Evolutionary conservation across 2,113 vertebrate species (phyloP).

Genomic region (Psephotus haematonotus): DNA sequence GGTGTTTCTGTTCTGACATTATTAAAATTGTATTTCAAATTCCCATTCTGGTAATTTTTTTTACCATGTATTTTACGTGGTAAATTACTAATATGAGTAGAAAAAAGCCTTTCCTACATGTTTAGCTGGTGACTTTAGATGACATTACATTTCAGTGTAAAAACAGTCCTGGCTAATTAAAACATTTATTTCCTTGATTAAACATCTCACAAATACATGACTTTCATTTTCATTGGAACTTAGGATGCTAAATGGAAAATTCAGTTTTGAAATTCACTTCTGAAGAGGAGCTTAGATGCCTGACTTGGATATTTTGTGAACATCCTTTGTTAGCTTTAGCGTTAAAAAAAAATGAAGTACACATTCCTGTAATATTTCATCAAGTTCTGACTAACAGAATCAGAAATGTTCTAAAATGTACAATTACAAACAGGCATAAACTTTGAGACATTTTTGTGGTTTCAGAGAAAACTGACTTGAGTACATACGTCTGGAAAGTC

Average conservation of each 20-base stretch:
- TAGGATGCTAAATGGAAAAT: not conserved
- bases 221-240: not conserved
- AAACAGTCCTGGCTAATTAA: not conserved
- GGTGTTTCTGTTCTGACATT: not conserved
- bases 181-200: not conserved
- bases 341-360: not conserved
- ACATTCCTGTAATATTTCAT: constrained; percentile 38
- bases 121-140: not conserved
- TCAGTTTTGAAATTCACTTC: not conserved
- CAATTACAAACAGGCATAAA: constrained; percentile 55
- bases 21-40: not conserved
- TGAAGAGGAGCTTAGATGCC: not conserved
- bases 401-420: constrained; percentile 41
- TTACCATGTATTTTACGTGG: not conserved
- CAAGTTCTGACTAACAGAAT: constrained; percentile 47
- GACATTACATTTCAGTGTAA: not conserved
- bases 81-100: not conserved
- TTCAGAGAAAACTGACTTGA: constrained; percentile 58
- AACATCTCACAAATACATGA: not conserved
- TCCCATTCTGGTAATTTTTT: not conserved
- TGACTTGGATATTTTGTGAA: not conserved
- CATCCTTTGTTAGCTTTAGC: constrained; percentile 5
- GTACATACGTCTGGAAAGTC: constrained; percentile 51
- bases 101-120: not conserved
- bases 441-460: constrained; percentile 61